These are phyloP conservation scores for Ornithoptera alexandrae DNA, from an alignment of 2,888 invertebrate species.

Conservation along the genomic window DNA sequence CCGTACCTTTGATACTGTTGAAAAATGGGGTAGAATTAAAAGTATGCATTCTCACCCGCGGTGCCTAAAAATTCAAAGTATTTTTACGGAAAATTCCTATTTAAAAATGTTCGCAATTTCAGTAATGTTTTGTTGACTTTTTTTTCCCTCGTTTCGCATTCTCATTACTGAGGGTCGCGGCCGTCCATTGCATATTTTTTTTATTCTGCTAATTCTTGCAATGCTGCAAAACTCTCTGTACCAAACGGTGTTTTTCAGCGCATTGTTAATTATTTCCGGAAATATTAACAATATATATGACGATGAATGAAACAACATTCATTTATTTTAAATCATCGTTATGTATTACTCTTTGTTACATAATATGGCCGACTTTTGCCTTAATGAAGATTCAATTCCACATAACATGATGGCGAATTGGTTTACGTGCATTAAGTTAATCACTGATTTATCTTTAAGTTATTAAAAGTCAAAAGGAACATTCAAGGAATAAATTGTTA, in stretches of 20 bases:
- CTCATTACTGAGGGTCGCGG: slow-evolving; percentile 8
- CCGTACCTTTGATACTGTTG: not conserved
- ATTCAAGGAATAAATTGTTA: no score
- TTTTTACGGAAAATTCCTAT: slow-evolving; percentile 14
- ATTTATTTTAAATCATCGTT: no score
- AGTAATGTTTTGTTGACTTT: slow-evolving; percentile 10
- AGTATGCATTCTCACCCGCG: not conserved
- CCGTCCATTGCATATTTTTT: not conserved
- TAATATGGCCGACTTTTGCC: no score
- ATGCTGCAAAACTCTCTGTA: not conserved
- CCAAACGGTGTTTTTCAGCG: not conserved
- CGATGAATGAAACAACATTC: no score
- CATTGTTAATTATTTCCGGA: not conserved
- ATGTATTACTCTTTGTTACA: no score
- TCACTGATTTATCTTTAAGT: no score
- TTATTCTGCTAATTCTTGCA: not conserved
- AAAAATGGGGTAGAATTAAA: not conserved
- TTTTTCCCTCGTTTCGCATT: slow-evolving; percentile 6
- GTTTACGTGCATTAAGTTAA: no score
- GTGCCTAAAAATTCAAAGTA: slow-evolving; percentile 1
- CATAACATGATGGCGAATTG: no score
- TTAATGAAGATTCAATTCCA: no score
- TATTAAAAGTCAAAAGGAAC: no score
- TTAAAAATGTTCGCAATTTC: slow-evolving; percentile 5
- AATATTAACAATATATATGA: no score